A percentile compares a stretch with the other conserved stretches of the same genome.
Conservation (phyloP, 1,140 invertebrate genomes). For the Scylla paramamosain region DNA sequence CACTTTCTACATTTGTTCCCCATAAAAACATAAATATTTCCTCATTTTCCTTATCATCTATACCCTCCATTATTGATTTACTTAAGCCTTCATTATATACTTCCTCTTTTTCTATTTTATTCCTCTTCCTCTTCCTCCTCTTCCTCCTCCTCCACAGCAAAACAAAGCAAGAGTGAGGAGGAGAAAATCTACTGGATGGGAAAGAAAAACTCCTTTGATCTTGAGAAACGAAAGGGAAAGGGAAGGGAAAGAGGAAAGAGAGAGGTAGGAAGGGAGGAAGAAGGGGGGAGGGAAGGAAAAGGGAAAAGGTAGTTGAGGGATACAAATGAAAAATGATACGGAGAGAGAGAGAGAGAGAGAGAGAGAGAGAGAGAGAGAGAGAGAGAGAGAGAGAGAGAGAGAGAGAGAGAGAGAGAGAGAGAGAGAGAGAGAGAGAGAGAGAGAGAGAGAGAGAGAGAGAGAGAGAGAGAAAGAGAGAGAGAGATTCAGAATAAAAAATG, state of each 20-base stretch:
- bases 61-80: too few relatives aligned
- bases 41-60: not conserved
- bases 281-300: not conserved
- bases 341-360: constrained; percentile 2
- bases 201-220: not conserved
- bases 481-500: too few relatives aligned
- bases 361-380: not conserved
- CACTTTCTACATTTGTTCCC: not conserved
- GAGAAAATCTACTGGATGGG: too few relatives aligned
- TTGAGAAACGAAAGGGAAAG: not conserved
- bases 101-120: not conserved
- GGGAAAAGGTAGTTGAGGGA: not conserved
- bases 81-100: not conserved
- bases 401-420: constrained; percentile 14
- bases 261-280: not conserved
- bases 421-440: not conserved
- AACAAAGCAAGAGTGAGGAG: not conserved
- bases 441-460: not conserved
- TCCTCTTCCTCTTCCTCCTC: not conserved
- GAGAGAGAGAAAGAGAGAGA: not conserved
- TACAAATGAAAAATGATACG: not conserved
- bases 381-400: constrained; percentile 30
- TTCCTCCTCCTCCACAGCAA: not conserved
- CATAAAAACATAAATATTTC: not conserved
- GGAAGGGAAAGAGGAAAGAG: not conserved